These are phyloP conservation scores for Empidonax alnorum DNA, from an alignment of 2,113 vertebrate species.

Conservation along the genomic window DNA sequence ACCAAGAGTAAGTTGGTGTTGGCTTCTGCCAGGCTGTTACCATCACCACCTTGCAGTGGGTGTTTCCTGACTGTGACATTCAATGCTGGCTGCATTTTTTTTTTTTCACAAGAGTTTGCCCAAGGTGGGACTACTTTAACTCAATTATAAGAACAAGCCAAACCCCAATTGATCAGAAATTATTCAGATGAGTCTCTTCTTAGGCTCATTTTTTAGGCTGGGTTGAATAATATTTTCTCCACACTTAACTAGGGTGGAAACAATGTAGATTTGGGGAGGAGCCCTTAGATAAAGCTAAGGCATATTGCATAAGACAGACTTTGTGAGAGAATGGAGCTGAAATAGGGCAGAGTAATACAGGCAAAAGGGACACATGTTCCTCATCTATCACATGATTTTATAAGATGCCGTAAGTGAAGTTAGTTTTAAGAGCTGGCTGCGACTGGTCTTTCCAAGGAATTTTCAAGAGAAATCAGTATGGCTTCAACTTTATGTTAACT, in stretches of 20 bases:
- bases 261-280: background rate
- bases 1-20: accelerated
- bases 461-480: background rate
- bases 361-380: background rate
- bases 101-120: background rate
- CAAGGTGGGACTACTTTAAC: background rate
- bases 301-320: background rate
- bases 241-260: background rate
- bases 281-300: background rate
- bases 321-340: background rate
- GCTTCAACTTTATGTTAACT: background rate
- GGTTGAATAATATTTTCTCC: background rate
- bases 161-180: background rate
- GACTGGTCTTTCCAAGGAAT: background rate
- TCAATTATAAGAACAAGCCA: background rate
- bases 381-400: background rate
- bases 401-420: background rate
- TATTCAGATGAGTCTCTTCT: background rate
- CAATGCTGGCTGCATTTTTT: background rate
- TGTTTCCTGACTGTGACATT: background rate
- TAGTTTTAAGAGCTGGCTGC: background rate
- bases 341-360: background rate
- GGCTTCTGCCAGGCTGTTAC: background rate
- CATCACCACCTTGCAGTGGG: background rate
- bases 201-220: background rate